Conservation (phyloP, 2,797 vertebrate species). For the Falco rusticolus region DNA sequence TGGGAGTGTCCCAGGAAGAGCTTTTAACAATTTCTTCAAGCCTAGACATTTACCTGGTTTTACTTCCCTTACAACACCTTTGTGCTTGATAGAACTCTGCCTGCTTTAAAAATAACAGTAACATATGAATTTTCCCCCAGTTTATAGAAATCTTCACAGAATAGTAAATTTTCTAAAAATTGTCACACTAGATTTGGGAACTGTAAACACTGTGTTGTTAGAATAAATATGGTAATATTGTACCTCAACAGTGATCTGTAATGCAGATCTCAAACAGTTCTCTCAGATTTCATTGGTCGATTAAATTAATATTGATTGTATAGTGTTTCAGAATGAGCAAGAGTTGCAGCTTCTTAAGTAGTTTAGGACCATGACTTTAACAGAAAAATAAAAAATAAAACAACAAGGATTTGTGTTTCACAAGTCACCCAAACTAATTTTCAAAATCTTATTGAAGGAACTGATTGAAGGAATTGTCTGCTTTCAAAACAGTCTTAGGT, state of each 20-base stretch:
- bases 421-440: neutral
- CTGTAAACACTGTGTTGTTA: neutral
- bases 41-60: neutral
- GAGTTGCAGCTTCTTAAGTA: neutral
- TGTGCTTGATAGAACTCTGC: neutral
- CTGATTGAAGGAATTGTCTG: neutral
- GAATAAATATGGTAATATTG: neutral
- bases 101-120: neutral
- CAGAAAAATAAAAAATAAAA: neutral
- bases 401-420: neutral
- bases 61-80: neutral
- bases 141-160: neutral
- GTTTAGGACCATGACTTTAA: neutral
- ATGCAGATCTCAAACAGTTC: neutral
- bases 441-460: neutral
- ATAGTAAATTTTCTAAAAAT: neutral
- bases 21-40: conserved; percentile 17
- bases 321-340: neutral
- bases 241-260: neutral
- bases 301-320: neutral
- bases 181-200: neutral
- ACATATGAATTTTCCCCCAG: neutral
- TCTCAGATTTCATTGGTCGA: neutral
- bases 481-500: neutral
- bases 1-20: neutral